These are phyloP conservation scores for Gerris buenoi DNA, from an alignment of 1,140 invertebrate species.

Conservation along the genomic window DNA sequence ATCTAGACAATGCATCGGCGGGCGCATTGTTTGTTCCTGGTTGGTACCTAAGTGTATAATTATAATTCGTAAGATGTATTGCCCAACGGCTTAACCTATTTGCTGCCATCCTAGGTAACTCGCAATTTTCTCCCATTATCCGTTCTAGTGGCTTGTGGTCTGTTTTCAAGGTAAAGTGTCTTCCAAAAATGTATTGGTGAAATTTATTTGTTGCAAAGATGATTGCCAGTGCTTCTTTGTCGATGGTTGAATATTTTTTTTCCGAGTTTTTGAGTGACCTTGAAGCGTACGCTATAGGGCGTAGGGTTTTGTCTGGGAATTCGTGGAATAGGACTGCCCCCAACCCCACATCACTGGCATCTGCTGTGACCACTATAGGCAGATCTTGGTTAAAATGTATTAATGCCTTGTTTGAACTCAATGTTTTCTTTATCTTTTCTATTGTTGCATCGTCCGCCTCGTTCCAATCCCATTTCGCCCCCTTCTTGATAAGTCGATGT, in stretches of 20 bases:
- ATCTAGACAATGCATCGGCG: too few relatives aligned
- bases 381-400: background rate
- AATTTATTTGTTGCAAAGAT: conserved; percentile 17
- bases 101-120: conserved; percentile 24
- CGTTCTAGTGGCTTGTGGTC: conserved; percentile 34
- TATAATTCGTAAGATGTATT: conserved; percentile 26
- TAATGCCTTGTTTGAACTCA: background rate
- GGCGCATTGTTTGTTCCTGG: too few relatives aligned
- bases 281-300: background rate
- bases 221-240: conserved; percentile 31
- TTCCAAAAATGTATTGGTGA: conserved; percentile 28
- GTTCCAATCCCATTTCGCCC: background rate
- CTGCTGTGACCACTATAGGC: background rate
- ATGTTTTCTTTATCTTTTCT: background rate
- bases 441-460: background rate
- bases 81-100: conserved; percentile 26
- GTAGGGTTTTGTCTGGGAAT: background rate
- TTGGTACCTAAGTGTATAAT: too few relatives aligned
- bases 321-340: background rate
- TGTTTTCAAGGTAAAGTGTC: conserved; percentile 27
- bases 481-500: background rate
- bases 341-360: background rate
- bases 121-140: conserved; percentile 29
- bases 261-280: background rate
- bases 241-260: conserved; percentile 20